Evolutionary conservation across 2,797 vertebrate genomes (phyloP), one percentile per base, ranked within the genome.

Genomic region (Chelon auratus): DNA sequence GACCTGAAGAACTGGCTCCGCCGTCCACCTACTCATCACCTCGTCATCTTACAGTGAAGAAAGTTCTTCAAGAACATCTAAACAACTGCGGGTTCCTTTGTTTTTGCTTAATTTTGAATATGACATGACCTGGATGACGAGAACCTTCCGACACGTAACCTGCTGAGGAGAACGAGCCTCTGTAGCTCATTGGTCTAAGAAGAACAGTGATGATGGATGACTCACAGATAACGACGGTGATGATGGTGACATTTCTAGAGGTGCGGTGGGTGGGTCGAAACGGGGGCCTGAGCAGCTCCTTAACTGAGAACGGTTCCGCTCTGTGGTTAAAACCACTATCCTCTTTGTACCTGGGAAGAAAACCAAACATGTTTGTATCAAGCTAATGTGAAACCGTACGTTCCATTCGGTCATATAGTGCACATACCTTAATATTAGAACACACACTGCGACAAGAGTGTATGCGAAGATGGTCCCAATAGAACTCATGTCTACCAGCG

Each of bases 401-500:
- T 33, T 33, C 40, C 5, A 62, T 62, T 15, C 17, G 13, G 5
- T 30, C 20, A 2, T 15, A 37, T 3, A 37, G 30, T 33, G 9
- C 48, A 48, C 67, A 71, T 90, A 96, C 95, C 96, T 93, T 59
- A 96, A 88, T 53, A 95, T 82, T 65, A 96, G 90, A 71, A 95
- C 87, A 57, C 94, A 96, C 65, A 89, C 72, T 62, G 94, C 94
- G 68, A 96, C 95, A 58, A 96, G 84, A 0, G 91, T 94, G 90
- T 95, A 96, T 61, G 94, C 94, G 70, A 96, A 92, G 55, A 95
- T 89, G 0, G 93, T 96, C 22, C 94, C 91, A 0, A 96, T 93
- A 52, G 95, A 96, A 90, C 95, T 94, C 78, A 93, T 80, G 71
- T 95, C 93, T 14, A 96, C 93, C 68, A 96, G 75, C 8, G 91